Base-by-base conservation (phyloP, 2,113 vertebrate species). In the Chamaea fasciata region DNA sequence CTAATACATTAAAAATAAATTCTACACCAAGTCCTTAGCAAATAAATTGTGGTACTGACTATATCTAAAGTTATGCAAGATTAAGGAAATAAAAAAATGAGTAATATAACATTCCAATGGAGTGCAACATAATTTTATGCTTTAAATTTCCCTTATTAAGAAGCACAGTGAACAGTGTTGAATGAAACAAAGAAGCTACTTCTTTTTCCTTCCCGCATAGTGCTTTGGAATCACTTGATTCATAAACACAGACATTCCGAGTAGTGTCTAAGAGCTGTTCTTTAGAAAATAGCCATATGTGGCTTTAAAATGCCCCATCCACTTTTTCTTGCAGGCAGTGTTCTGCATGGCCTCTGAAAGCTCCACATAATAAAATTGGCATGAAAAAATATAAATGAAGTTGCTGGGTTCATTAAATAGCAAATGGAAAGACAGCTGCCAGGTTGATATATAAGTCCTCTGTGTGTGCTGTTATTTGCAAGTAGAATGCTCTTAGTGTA, bases 381-480 rank as follows among this genome's bases (percentile, higher is more conserved):
- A 67, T 56, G 46, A 85, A 91, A 89, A 94, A 68, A 49, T 85
- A 77, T 62, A 83, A 83, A 80, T 73, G 4, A 76, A 80, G 15
- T 20, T 89, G 22, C 35, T 88, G 12, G 6, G 46, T 88, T 95
- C 42, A 78, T 89, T 86, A 86, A 67, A 78, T 24, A 83, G 67
- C 13, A 69, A 85, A 91, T 39, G 55, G 80, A 94, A 92, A 85
- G 84, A 57, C 84, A 95, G 70, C 39, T 95, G 75, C 46, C 75
- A 94, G 27, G 30, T 70, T 83, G 55, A 90, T 65, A 50, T 26
- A 30, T 47, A 94, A 95, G n/a, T 86, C 33, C 39, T 85, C 22
- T 74, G 50, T 47, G 15, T 87, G 46, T 77, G 41, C 15, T 79
- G 41, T 17, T 27, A 83, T 69, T 90, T 91, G 26, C 35, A 88